These are phyloP conservation scores for Scaptomyza parva DNA, from an alignment of 2,888 invertebrate species.

Conservation along the genomic window DNA sequence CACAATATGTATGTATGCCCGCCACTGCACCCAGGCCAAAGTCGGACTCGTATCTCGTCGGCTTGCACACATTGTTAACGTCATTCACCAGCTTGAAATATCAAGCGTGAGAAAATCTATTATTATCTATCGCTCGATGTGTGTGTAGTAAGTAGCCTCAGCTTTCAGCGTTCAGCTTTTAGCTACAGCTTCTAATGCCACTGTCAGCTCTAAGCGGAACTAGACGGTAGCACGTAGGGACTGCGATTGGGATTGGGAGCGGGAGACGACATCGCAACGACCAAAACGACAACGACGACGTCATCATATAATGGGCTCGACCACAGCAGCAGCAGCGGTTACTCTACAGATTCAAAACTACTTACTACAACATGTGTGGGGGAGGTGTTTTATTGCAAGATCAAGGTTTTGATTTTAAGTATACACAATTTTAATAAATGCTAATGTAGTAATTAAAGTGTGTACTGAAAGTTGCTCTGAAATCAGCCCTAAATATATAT, in stretches of 20 bases:
- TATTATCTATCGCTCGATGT: constrained; percentile 75
- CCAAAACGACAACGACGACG: no score
- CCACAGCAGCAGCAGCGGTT: constrained; percentile 21
- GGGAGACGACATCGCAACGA: constrained; percentile 54
- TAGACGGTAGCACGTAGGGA: constrained; percentile 71
- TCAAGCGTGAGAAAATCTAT: constrained; percentile 82
- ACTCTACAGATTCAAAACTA: background rate
- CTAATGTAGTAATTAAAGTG: background rate
- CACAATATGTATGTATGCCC: constrained; percentile 17
- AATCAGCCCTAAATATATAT: no score
- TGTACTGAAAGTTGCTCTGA: background rate
- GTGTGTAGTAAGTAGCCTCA: constrained; percentile 39
- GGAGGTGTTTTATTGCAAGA: constrained; percentile 19
- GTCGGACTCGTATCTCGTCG: constrained; percentile 39
- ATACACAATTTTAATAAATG: background rate
- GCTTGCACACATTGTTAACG: constrained; percentile 78
- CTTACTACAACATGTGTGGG: constrained; percentile 19
- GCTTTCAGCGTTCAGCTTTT: constrained; percentile 26
- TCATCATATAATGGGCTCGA: constrained; percentile 64
- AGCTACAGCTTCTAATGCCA: constrained; percentile 59
- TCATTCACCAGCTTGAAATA: constrained; percentile 78
- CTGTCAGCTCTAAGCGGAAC: constrained; percentile 69
- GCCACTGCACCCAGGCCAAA: constrained; percentile 49
- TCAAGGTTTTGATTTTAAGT: constrained; percentile 12
- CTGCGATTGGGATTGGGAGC: constrained; percentile 48